Evolutionary conservation across 2,797 vertebrate genomes (phyloP).

Genomic region (Tarsius wallacei): DNA sequence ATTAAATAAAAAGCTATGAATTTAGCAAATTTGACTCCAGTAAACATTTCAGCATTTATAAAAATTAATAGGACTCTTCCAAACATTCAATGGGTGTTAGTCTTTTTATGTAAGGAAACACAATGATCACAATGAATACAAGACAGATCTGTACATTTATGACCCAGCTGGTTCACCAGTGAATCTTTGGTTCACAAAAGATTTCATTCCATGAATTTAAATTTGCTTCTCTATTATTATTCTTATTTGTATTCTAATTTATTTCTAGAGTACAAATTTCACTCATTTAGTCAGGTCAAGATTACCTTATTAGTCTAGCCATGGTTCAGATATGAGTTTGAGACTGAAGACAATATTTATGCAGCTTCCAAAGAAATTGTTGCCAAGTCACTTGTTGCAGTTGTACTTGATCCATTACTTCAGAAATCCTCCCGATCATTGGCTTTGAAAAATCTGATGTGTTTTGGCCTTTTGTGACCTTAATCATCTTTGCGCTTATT

Average conservation of each 20-base stretch:
- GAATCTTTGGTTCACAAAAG: not conserved
- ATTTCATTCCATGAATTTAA: not conserved
- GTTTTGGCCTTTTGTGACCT: constrained; percentile 18
- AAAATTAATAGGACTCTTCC: not conserved
- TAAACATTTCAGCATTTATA: constrained; percentile 11
- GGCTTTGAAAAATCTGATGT: not conserved
- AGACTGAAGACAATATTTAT: constrained; percentile 2
- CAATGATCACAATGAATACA: not conserved
- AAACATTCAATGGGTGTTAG: not conserved
- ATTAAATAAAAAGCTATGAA: not conserved
- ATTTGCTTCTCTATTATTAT: not conserved
- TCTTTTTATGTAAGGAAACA: not conserved
- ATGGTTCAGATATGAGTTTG: not conserved
- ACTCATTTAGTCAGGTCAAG: not conserved
- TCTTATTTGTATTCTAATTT: constrained; percentile 26
- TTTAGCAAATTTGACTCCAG: not conserved
- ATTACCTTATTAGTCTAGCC: not conserved
- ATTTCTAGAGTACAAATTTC: not conserved
- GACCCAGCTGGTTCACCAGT: not conserved
- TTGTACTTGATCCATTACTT: not conserved
- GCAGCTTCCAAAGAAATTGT: not conserved
- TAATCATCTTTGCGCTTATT: not conserved
- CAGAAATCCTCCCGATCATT: not conserved
- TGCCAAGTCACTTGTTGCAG: not conserved
- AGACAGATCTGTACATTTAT: not conserved